Conservation (phyloP, 92 coral and sea anemone genomes). For the Heliopora coerulea region DNA sequence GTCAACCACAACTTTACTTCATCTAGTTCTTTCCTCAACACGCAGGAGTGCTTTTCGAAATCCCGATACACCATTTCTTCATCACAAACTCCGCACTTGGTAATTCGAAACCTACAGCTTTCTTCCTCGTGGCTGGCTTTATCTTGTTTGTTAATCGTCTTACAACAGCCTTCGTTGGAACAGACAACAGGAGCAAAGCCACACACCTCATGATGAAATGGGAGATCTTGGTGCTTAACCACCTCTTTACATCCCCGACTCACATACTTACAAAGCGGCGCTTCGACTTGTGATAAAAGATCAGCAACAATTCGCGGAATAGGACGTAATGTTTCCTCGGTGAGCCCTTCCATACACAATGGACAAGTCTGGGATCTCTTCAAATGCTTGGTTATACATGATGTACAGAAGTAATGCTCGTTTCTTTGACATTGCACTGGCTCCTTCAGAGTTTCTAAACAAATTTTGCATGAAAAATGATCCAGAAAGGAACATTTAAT, state of each 20-base stretch:
- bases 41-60: conserved; percentile 2
- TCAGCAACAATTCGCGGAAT: conserved; percentile 33
- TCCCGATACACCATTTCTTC: conserved; percentile 1
- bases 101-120: conserved; percentile 3
- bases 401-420: conserved; percentile 33
- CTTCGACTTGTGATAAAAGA: conserved; percentile 20
- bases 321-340: conserved; percentile 43
- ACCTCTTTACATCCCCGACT: conserved; percentile 8
- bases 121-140: background rate
- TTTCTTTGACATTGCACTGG: conserved; percentile 34
- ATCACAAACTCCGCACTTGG: conserved; percentile 1
- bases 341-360: conserved; percentile 47
- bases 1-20: conserved; percentile 20
- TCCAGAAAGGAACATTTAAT: background rate
- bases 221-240: background rate
- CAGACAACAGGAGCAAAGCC: conserved; percentile 19
- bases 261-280: background rate
- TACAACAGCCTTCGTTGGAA: conserved; percentile 10
- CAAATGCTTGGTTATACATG: conserved; percentile 27
- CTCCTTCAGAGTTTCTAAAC: conserved; percentile 50
- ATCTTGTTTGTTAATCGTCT: conserved; percentile 5
- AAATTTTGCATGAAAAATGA: conserved; percentile 58
- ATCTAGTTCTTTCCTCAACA: conserved; percentile 7
- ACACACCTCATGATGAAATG: conserved; percentile 9
- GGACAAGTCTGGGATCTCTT: conserved; percentile 26